phyloP scores from a whole-genome alignment of 1,140 invertebrate genomes.

The Lithobius niger region DNA sequence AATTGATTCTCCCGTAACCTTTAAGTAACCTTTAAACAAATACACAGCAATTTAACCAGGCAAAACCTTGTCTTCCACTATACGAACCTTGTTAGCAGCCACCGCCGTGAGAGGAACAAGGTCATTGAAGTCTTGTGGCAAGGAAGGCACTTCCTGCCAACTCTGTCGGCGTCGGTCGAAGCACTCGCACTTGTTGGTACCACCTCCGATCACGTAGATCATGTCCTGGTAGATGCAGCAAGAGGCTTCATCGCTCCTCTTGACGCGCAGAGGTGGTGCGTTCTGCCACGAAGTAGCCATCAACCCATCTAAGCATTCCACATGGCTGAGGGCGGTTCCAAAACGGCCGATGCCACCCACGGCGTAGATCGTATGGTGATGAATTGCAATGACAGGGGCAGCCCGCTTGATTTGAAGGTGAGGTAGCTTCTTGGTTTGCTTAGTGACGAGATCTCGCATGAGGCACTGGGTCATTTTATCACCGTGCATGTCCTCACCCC shows the following conservation, averaged over 20 bases:
- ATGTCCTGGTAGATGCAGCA: not conserved
- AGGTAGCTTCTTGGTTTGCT: not conserved
- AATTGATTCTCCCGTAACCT: too few relatives aligned
- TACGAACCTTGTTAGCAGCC: too few relatives aligned
- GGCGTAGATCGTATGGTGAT: not conserved
- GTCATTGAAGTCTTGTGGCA: not conserved
- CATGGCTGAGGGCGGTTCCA: not conserved
- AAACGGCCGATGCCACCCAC: not conserved
- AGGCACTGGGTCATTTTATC: not conserved
- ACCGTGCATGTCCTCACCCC: not conserved
- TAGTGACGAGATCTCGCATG: not conserved
- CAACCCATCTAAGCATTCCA: not conserved
- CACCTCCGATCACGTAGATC: not conserved
- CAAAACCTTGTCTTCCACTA: too few relatives aligned
- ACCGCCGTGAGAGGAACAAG: not conserved
- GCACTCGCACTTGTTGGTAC: not conserved
- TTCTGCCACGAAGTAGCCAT: not conserved
- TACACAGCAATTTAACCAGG: too few relatives aligned
- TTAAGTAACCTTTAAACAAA: too few relatives aligned
- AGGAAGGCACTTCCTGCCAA: not conserved
- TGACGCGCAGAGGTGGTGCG: not conserved
- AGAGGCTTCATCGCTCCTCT: not conserved
- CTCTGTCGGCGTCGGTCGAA: not conserved
- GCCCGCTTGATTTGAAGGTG: not conserved
- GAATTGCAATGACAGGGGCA: not conserved